phyloP scores from a whole-genome alignment of 2,888 invertebrate species.

The Mamestra brassicae region DNA sequence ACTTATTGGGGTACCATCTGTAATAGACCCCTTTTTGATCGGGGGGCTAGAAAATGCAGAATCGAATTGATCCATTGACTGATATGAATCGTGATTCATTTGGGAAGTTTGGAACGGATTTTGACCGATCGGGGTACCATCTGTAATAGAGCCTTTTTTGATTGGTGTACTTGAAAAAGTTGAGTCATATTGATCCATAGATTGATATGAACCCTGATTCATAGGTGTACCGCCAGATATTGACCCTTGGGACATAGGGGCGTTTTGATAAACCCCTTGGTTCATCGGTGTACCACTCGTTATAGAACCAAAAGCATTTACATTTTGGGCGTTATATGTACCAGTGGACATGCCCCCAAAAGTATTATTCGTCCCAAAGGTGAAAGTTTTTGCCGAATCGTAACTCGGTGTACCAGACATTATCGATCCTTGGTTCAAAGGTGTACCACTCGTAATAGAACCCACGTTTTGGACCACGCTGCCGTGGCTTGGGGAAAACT shows the following conservation, averaged over 20 bases:
- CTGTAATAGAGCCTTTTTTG: constrained; percentile 44
- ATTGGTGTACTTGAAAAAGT: constrained; percentile 22
- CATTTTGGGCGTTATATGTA: constrained; percentile 29
- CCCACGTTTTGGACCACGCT: constrained; percentile 66
- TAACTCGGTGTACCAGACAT: constrained; percentile 69
- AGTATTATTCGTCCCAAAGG: constrained; percentile 53
- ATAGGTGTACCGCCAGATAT: constrained; percentile 28
- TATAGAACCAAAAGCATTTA: constrained; percentile 64
- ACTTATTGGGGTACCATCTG: constrained; percentile 41
- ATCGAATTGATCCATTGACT: constrained; percentile 36
- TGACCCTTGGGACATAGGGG: constrained; percentile 32
- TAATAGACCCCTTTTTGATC: constrained; percentile 41
- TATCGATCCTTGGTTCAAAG: constrained; percentile 68
- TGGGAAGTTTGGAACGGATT: constrained; percentile 17
- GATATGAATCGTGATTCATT: constrained; percentile 35
- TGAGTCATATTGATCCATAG: constrained; percentile 34
- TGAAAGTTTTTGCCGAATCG: constrained; percentile 49
- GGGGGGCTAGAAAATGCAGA: constrained; percentile 19
- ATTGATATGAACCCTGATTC: constrained; percentile 37
- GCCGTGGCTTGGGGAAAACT: constrained; percentile 66
- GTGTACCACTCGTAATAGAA: constrained; percentile 69
- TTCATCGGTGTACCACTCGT: constrained; percentile 62
- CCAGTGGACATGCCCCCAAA: constrained; percentile 22
- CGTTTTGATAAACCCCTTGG: constrained; percentile 42
- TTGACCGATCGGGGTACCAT: constrained; percentile 35